Evolutionary conservation across 2,888 invertebrate species (phyloP).

Genomic region (Hypomecis punctinalis): DNA sequence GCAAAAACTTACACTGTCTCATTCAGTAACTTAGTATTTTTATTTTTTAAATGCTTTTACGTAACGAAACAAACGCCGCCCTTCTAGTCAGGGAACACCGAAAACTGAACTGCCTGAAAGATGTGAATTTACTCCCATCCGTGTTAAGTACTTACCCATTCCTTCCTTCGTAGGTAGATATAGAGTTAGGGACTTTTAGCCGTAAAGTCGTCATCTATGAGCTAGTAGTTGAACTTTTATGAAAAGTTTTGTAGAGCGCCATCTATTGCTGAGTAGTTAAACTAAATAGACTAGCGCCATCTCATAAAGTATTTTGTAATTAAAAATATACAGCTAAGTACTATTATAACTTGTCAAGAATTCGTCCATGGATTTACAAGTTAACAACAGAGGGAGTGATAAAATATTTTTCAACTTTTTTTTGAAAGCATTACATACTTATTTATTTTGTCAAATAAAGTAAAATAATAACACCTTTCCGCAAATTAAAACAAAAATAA

Average conservation of each 20-base stretch:
- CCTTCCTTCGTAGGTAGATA: conserved; percentile 23
- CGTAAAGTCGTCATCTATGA: conserved; percentile 51
- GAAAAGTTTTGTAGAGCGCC: neutral
- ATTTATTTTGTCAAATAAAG: no score
- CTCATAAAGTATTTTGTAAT: neutral
- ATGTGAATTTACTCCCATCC: conserved; percentile 47
- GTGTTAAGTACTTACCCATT: conserved; percentile 45
- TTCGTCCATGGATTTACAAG: no score
- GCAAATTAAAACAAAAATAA: no score
- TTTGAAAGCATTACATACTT: no score
- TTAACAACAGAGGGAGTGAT: no score
- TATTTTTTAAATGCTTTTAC: conserved; percentile 71
- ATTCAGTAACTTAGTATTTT: conserved; percentile 52
- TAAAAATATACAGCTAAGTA: neutral
- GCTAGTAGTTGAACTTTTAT: conserved; percentile 54
- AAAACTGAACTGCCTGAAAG: conserved; percentile 77
- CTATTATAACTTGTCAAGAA: no score
- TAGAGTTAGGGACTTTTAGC: conserved; percentile 14
- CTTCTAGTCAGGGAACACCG: conserved; percentile 71
- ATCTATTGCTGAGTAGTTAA: conserved; percentile 20
- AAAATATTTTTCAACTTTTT: no score
- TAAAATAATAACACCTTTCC: no score
- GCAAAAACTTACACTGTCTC: conserved; percentile 1
- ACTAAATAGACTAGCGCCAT: neutral
- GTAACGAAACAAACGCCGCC: conserved; percentile 78